Conservation (phyloP, 2,888 invertebrate species). For the Rapana venosa region DNA sequence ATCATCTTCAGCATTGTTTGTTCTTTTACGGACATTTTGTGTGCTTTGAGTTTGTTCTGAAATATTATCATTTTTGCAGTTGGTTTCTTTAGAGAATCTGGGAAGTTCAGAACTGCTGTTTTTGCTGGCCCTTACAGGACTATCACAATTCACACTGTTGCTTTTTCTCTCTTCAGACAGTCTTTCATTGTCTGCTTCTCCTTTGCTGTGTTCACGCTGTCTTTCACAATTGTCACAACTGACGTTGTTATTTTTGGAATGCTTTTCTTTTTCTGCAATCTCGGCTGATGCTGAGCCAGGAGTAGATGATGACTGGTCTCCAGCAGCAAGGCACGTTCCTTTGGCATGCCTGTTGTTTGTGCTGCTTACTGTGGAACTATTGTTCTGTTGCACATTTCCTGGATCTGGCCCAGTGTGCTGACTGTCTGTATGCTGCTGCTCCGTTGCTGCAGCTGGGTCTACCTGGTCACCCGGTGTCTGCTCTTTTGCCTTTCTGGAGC, state of each 20-base stretch:
- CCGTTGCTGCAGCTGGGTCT: not conserved
- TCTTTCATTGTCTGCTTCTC: not conserved
- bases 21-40: not conserved
- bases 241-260: not conserved
- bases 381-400: not conserved
- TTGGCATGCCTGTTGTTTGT: not conserved
- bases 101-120: too few species aligned
- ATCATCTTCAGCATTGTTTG: not conserved
- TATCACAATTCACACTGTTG: not conserved
- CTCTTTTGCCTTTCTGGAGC: conserved; percentile 14
- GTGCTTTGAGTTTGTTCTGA: not conserved
- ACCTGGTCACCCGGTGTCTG: not conserved
- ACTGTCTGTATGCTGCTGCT: not conserved
- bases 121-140: too few species aligned
- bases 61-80: not conserved
- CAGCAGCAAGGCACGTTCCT: too few species aligned
- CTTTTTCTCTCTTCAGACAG: not conserved
- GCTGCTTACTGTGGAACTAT: not conserved
- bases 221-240: too few species aligned
- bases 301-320: too few species aligned
- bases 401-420: not conserved
- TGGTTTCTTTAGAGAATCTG: not conserved
- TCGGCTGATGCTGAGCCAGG: not conserved
- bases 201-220: not conserved
- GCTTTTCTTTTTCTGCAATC: not conserved